Percentiles rank a stretch among this genome's conserved stretches.
These are phyloP conservation scores for Poeciliopsis retropinna DNA, from an alignment of 2,113 vertebrate species.

Conservation along the genomic window DNA sequence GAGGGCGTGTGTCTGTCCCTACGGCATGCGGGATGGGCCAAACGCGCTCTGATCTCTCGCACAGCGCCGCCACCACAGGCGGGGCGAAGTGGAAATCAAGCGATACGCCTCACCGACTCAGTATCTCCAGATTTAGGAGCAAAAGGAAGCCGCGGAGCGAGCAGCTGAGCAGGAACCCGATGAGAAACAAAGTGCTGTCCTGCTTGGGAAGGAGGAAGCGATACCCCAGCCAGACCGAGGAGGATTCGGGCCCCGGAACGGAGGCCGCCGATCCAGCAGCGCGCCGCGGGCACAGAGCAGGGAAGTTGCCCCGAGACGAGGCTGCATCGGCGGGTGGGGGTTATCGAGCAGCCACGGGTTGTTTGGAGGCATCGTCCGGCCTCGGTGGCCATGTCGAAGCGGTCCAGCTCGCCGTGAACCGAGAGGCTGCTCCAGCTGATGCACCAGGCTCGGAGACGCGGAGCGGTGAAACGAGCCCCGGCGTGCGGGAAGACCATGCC, in stretches of 20 bases:
- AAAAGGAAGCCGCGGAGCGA: slow-evolving; percentile 29
- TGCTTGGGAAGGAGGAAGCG: slow-evolving; percentile 66
- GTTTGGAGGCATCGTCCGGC: slow-evolving; percentile 24
- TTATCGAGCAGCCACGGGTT: slow-evolving; percentile 9
- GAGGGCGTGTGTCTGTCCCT: slow-evolving; percentile 72
- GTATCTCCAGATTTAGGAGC: slow-evolving; percentile 26
- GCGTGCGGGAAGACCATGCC: slow-evolving; percentile 68
- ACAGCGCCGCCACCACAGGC: slow-evolving; percentile 33
- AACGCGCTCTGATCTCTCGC: slow-evolving; percentile 58
- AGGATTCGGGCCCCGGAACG: slow-evolving; percentile 31
- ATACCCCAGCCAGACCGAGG: slow-evolving; percentile 39
- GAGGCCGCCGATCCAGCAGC: slow-evolving; percentile 47
- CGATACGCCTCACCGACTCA: slow-evolving; percentile 31
- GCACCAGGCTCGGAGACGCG: slow-evolving; percentile 39
- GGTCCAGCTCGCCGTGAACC: slow-evolving; percentile 17
- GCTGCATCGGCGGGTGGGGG: slow-evolving; percentile 48
- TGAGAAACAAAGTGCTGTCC: slow-evolving; percentile 74
- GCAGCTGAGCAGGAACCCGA: slow-evolving; percentile 60
- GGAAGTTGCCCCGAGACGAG: slow-evolving; percentile 71
- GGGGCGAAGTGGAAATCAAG: slow-evolving; percentile 55
- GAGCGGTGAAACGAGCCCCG: slow-evolving; percentile 41
- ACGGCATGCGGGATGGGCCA: slow-evolving; percentile 80
- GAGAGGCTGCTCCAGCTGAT: slow-evolving; percentile 42
- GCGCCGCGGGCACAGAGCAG: slow-evolving; percentile 62
- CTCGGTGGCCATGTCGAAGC: slow-evolving; percentile 4